Conservation (phyloP, 2,113 vertebrate genomes). For the Cryptomyrus ogoouensis region DNA sequence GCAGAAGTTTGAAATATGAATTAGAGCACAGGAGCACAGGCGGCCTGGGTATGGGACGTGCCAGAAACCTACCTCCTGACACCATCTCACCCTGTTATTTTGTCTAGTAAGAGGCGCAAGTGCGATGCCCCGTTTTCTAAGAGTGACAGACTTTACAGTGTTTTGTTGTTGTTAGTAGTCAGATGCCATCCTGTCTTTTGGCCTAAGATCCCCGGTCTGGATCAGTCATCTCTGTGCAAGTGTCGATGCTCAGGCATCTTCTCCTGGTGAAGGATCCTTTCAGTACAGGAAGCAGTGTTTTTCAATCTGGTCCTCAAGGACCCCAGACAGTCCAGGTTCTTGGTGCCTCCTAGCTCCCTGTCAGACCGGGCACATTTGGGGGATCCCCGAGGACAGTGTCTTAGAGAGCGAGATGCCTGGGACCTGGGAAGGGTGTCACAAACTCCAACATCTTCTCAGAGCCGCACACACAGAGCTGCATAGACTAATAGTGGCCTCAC, state of each 20-base stretch:
- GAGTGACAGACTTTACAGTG: neutral
- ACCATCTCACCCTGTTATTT: neutral
- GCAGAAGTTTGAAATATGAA: slow-evolving; percentile 35
- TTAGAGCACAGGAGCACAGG: slow-evolving; percentile 12
- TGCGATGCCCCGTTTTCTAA: neutral
- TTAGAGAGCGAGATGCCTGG: neutral
- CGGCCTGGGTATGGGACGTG: neutral
- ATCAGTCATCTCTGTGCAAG: neutral
- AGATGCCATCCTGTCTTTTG: neutral
- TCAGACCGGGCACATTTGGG: neutral
- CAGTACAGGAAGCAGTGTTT: neutral
- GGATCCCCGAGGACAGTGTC: neutral
- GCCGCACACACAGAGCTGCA: neutral
- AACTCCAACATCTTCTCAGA: neutral
- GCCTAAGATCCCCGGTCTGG: neutral
- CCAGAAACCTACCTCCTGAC: neutral
- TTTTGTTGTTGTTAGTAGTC: neutral
- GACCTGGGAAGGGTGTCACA: neutral
- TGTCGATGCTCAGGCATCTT: neutral
- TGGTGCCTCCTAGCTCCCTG: neutral
- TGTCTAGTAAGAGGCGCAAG: neutral
- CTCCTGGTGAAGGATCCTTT: neutral
- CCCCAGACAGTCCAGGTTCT: neutral
- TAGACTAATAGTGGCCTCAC: neutral
- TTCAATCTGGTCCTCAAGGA: neutral